A percentile compares a stretch with the other conserved stretches of the same genome.
phyloP scores from a whole-genome alignment of 2,797 vertebrate genomes.

The Heliangelus exortis region DNA sequence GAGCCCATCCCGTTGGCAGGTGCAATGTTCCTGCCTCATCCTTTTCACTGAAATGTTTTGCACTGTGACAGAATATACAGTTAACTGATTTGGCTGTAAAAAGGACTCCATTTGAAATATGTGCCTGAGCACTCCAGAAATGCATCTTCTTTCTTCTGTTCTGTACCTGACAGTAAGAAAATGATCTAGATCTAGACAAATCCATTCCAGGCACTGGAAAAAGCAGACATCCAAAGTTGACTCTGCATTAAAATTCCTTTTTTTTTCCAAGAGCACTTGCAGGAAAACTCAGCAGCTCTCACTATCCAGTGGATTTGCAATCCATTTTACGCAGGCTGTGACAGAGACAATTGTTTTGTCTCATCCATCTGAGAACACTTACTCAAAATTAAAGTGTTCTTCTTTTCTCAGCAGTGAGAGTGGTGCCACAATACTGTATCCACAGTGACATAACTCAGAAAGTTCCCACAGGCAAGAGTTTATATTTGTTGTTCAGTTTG shows the following conservation, averaged over 20 bases:
- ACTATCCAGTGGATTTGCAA: neutral
- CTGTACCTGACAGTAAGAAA: neutral
- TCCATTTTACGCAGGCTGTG: neutral
- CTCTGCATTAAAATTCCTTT: neutral
- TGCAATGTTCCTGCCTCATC: neutral
- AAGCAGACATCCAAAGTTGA: neutral
- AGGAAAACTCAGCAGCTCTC: neutral
- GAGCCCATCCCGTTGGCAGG: neutral
- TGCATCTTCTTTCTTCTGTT: neutral
- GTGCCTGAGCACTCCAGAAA: neutral
- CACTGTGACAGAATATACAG: neutral
- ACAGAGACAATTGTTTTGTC: neutral
- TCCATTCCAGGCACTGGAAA: neutral
- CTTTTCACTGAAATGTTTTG: neutral
- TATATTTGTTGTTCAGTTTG: slow-evolving; percentile 49
- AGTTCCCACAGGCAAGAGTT: neutral
- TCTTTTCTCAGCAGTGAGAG: neutral
- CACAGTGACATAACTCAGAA: neutral
- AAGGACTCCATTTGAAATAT: neutral
- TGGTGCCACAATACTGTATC: neutral
- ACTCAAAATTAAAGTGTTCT: neutral
- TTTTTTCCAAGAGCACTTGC: neutral
- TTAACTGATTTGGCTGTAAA: neutral
- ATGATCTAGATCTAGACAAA: neutral
- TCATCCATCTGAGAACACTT: neutral